phyloP scores from a whole-genome alignment of 2,113 vertebrate genomes.

The Takifugu flavidus region DNA sequence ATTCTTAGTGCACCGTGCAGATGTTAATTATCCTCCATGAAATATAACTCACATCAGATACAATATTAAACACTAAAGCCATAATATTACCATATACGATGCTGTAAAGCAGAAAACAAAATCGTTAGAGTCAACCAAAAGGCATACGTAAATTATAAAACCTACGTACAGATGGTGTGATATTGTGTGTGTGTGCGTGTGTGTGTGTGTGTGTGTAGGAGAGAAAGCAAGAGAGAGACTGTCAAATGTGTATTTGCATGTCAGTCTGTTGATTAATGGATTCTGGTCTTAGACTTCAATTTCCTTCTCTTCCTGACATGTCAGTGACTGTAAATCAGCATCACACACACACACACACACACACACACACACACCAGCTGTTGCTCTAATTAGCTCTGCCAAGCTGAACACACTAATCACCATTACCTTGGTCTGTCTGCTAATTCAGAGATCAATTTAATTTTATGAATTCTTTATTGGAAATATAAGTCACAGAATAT shows the following conservation, averaged over 20 bases:
- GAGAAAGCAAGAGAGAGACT: background rate
- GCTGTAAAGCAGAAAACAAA: constrained; percentile 45
- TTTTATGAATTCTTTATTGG: constrained; percentile 75
- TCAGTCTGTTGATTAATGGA: constrained; percentile 36
- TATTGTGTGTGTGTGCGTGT: constrained; percentile 12
- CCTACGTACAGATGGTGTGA: constrained; percentile 44
- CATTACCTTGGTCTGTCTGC: constrained; percentile 66
- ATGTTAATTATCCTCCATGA: constrained; percentile 27
- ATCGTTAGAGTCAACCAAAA: constrained; percentile 49
- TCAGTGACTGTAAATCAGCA: constrained; percentile 49
- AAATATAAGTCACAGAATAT: constrained; percentile 61
- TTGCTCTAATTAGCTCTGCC: constrained; percentile 68
- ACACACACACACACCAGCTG: constrained; percentile 47
- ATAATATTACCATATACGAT: constrained; percentile 28
- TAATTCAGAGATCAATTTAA: constrained; percentile 74
- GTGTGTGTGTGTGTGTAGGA: constrained; percentile 25
- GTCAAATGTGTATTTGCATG: constrained; percentile 19
- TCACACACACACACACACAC: constrained; percentile 42
- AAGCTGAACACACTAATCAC: constrained; percentile 69
- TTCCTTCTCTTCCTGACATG: constrained; percentile 58
- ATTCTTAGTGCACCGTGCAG: background rate
- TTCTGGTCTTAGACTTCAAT: constrained; percentile 61
- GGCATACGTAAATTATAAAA: constrained; percentile 48
- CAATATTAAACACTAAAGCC: constrained; percentile 4
- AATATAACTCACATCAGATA: constrained; percentile 20